A percentile compares a stretch with the other conserved stretches of the same genome.
Evolutionary conservation across 2,888 invertebrate genomes (phyloP).

Genomic region (Brachypterus glaber): DNA sequence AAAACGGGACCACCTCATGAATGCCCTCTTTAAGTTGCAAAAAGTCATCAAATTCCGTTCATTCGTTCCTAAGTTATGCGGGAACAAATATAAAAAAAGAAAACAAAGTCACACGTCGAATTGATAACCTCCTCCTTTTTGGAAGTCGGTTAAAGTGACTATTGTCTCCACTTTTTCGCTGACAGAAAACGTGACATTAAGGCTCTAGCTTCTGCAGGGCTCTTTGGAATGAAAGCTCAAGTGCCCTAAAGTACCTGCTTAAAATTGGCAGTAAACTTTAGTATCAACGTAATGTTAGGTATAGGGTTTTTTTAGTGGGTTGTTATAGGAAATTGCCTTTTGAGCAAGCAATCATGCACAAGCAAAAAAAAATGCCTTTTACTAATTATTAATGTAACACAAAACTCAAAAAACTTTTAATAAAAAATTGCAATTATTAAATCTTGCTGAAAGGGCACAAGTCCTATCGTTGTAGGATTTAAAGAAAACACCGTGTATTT

Average conservation of each 20-base stretch:
- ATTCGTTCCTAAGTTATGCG: too few species aligned
- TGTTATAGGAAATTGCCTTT: slow-evolving; percentile 22
- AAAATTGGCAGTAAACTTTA: not conserved
- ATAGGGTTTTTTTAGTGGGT: not conserved
- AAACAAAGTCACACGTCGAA: too few species aligned
- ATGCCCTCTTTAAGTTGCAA: too few species aligned
- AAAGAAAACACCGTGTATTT: slow-evolving; percentile 24
- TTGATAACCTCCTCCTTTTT: too few species aligned
- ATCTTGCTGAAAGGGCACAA: slow-evolving; percentile 37
- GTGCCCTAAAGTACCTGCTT: not conserved
- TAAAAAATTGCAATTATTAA: slow-evolving; percentile 9
- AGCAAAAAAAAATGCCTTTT: slow-evolving; percentile 18
- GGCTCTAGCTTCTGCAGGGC: too few species aligned
- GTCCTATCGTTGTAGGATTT: slow-evolving; percentile 29
- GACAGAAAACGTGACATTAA: too few species aligned
- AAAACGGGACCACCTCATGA: too few species aligned
- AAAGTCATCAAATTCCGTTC: too few species aligned
- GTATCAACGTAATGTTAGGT: not conserved
- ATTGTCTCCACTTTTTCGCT: too few species aligned
- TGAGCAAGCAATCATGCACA: slow-evolving; percentile 32
- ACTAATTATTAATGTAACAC: slow-evolving; percentile 2
- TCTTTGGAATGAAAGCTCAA: too few species aligned
- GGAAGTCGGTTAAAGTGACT: too few species aligned
- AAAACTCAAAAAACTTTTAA: slow-evolving; percentile 8
- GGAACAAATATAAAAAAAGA: too few species aligned